Evolutionary conservation across 2,113 vertebrate genomes (phyloP).

Genomic region (Daphoenositta chrysoptera): DNA sequence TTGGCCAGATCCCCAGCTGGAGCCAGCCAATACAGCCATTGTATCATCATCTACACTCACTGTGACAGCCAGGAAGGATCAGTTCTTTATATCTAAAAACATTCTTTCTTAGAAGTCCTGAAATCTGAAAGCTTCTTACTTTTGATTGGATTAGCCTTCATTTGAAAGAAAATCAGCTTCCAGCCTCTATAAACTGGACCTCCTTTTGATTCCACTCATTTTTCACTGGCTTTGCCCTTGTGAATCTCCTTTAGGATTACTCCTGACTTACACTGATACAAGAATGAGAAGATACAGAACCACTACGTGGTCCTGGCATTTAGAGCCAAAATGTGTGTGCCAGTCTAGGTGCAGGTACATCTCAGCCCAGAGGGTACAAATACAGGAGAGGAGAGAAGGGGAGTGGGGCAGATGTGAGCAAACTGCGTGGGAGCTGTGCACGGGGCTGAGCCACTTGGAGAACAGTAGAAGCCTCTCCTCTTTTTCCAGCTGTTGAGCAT

Average conservation of each 20-base stretch:
- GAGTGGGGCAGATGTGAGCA: neutral
- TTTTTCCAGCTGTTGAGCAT: neutral
- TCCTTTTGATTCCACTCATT: neutral
- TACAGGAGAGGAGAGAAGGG: neutral
- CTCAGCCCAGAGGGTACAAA: neutral
- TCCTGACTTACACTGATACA: neutral
- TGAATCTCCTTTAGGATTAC: neutral
- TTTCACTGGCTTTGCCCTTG: neutral
- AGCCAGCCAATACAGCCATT: neutral
- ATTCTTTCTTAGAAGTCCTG: neutral
- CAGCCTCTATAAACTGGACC: neutral
- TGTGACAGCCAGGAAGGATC: neutral
- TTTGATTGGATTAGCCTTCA: neutral
- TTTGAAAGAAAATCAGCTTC: neutral
- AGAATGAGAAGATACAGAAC: neutral
- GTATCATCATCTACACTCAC: neutral
- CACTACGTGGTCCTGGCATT: neutral
- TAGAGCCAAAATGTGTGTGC: neutral
- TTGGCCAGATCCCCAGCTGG: neutral
- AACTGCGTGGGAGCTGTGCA: neutral
- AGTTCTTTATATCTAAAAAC: neutral
- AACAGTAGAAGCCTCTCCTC: neutral
- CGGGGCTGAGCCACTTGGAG: neutral
- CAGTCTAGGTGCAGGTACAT: neutral
- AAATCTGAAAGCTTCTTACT: neutral